Base-by-base conservation (phyloP, 2,797 vertebrate genomes). In the Harpagifer antarcticus region DNA sequence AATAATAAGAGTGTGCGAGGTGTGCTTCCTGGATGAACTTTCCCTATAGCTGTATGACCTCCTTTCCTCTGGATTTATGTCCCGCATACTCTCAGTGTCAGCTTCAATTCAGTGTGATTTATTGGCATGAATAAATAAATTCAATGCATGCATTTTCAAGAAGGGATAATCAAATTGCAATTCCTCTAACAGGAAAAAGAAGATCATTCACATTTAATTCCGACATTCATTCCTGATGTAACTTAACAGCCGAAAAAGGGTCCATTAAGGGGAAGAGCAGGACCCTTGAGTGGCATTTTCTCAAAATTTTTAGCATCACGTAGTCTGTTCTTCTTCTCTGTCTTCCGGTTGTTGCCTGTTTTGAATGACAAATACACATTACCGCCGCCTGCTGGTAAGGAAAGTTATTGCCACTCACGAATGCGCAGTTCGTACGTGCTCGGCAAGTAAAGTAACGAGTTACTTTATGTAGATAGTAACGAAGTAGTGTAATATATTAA, bases 51-150 rank as follows among this genome's bases (percentile, higher is more conserved):
- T 57, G 44, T 61, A 56, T 73, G 83, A 80, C 80, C 45, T 74
- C 62, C 53, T 64, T 71, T 72, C 52, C 66, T 70, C 54, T 49
- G 48, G 76, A 80, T 86, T 80, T 86, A 83, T 82, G 53, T 68
- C 52, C 49, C 19, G 48, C 40, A 70, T 66, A 62, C 62, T 49
- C 64, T 82, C 74, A 78, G n/a, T 72, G 68, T 86, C 78, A 53
- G 11, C 56, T 42, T 74, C 76, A 65, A 16, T 85, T 52, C 70
- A 42, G 0, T 49, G 10, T 65, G 60, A 83, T 86, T 78, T 82
- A 88, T 69, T 60, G 56, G 69, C 43, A 52, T 75, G 76, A 68
- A 76, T 78, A 75, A 83, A 78, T 72, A 59, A 77, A 48, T 31
- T 8, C 47, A 54, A n/a, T 17, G 43, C 45, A 17, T 77, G 58